phyloP scores from a whole-genome alignment of 2,888 invertebrate species.

The Agrotis puta region DNA sequence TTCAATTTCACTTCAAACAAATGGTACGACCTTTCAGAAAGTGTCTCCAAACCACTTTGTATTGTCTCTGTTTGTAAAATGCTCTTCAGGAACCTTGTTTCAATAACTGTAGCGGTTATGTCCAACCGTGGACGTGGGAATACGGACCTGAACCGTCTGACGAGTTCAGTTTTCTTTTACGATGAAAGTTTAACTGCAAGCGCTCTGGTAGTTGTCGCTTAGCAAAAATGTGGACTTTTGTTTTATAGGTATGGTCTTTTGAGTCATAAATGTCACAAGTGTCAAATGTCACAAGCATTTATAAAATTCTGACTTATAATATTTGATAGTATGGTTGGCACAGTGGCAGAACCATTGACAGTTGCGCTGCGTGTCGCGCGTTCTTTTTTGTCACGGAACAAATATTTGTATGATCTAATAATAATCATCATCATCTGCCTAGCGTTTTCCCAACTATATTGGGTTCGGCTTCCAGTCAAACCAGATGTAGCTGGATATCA shows the following conservation, averaged over 20 bases:
- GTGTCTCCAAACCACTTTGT: conserved; percentile 67
- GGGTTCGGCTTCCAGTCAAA: too few species aligned
- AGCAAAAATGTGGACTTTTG: not conserved
- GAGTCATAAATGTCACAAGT: not conserved
- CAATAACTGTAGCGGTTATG: conserved; percentile 61
- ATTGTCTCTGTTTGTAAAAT: conserved; percentile 69
- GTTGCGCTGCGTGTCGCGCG: too few species aligned
- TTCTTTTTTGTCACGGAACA: too few species aligned
- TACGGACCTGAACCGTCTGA: conserved; percentile 42
- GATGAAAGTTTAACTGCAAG: conserved; percentile 22
- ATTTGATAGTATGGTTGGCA: too few species aligned
- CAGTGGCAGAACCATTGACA: too few species aligned
- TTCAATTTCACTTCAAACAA: conserved; percentile 29
- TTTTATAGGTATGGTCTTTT: not conserved
- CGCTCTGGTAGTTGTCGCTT: not conserved
- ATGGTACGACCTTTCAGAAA: conserved; percentile 54
- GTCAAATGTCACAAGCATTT: not conserved
- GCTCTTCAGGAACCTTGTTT: conserved; percentile 66
- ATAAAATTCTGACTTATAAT: too few species aligned
- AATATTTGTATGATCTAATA: too few species aligned
- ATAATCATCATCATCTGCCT: too few species aligned
- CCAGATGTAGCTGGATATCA: too few species aligned
- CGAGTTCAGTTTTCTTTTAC: conserved; percentile 44
- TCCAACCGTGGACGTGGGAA: conserved; percentile 53
- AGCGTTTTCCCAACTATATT: too few species aligned